Evolutionary conservation across 2,888 invertebrate genomes (phyloP).

Genomic region (Scaptodrosophila latifasciaeformis): DNA sequence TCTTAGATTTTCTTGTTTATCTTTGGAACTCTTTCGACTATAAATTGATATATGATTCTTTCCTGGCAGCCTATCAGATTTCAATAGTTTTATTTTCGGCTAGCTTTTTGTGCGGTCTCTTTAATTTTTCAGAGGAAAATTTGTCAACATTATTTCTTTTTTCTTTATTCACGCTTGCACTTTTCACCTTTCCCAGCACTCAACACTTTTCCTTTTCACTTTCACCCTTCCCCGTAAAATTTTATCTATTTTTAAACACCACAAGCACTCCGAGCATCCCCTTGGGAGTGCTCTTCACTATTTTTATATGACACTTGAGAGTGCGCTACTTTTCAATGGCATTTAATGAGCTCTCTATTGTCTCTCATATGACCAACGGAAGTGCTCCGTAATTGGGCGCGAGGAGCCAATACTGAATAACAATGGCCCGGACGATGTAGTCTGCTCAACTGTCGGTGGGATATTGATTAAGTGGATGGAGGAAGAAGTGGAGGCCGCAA

Average conservation of each 20-base stretch:
- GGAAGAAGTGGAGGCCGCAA: too few relatives aligned
- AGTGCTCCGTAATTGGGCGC: too few relatives aligned
- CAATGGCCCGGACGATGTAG: too few relatives aligned
- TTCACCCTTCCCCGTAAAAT: neutral
- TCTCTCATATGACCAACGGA: slow-evolving; percentile 28
- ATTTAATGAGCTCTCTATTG: slow-evolving; percentile 46
- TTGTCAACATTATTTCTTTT: slow-evolving; percentile 26
- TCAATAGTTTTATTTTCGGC: neutral
- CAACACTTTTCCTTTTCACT: slow-evolving; percentile 2
- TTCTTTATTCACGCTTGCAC: slow-evolving; percentile 39
- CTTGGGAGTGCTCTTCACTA: slow-evolving; percentile 33
- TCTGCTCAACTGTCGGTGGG: too few relatives aligned
- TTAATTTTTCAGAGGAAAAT: slow-evolving; percentile 15
- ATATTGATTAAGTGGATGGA: too few relatives aligned
- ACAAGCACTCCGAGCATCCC: slow-evolving; percentile 12
- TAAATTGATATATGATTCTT: too few relatives aligned
- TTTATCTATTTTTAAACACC: neutral
- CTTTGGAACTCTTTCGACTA: slow-evolving; percentile 7
- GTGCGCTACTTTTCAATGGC: slow-evolving; percentile 39
- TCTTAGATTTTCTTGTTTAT: slow-evolving; percentile 21
- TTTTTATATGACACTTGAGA: slow-evolving; percentile 36
- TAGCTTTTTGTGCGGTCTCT: slow-evolving; percentile 2
- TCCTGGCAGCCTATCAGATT: too few relatives aligned
- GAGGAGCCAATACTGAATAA: too few relatives aligned
- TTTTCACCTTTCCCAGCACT: slow-evolving; percentile 3